phyloP scores from a whole-genome alignment of 2,797 vertebrate species.

The Clarias fuscus region DNA sequence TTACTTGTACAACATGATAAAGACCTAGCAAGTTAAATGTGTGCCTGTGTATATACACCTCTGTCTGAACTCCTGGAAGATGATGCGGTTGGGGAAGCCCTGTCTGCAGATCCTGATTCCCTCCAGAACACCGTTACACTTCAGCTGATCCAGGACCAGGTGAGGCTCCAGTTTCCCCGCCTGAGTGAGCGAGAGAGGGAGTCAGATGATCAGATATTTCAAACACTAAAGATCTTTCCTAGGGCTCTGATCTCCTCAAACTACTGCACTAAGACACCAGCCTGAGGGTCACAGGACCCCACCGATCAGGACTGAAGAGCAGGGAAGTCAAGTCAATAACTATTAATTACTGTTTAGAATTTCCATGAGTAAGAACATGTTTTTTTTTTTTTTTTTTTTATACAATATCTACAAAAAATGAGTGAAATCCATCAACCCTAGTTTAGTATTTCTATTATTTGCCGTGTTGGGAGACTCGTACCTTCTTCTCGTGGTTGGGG shows the following conservation, averaged over 20 bases:
- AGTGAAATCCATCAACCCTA: not conserved
- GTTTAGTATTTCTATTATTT: not conserved
- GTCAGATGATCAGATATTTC: not conserved
- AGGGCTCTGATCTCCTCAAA: no score
- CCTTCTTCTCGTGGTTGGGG: constrained; percentile 89
- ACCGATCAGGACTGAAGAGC: no score
- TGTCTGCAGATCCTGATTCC: constrained; percentile 87
- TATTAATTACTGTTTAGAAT: no score
- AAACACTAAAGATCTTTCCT: not conserved
- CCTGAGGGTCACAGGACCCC: not conserved
- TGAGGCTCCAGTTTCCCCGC: constrained; percentile 84
- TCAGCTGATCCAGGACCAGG: constrained; percentile 83
- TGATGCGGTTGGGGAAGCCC: constrained; percentile 85
- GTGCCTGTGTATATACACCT: constrained; percentile 63
- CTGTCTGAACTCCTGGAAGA: constrained; percentile 88
- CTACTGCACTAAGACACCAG: not conserved
- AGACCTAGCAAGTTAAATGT: not conserved
- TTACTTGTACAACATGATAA: not conserved
- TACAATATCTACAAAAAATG: no score
- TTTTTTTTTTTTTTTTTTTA: no score
- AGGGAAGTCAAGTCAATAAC: no score
- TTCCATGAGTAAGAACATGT: no score
- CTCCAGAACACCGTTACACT: constrained; percentile 85
- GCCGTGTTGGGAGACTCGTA: constrained; percentile 39
- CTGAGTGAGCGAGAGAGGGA: constrained; percentile 54